A percentile compares a stretch with the other conserved stretches of the same genome.
Conservation (phyloP, 30 jellyfish, hydroid and myxozoan species). For the Calvadosia cruxmelitensis region DNA sequence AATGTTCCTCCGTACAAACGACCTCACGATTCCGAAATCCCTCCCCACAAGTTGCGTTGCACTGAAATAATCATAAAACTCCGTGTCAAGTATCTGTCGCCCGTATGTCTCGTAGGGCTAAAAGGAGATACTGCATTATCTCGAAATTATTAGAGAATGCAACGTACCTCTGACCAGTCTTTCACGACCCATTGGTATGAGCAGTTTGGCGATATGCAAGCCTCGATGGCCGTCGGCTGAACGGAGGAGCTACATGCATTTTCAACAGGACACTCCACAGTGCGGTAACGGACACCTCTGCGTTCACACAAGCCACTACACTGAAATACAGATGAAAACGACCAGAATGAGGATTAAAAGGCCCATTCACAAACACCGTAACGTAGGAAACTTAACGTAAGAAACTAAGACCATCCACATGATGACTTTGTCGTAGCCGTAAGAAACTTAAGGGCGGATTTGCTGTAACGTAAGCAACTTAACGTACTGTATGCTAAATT, state of each 20-base stretch:
- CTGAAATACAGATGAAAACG: conserved; percentile 39
- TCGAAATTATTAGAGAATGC: not conserved
- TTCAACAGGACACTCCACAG: conserved; percentile 61
- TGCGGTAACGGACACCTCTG: conserved; percentile 51
- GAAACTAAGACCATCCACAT: no score
- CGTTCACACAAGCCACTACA: conserved; percentile 71
- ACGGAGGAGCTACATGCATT: conserved; percentile 56
- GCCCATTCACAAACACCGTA: no score
- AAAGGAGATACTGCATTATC: not conserved
- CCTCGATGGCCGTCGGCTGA: conserved; percentile 31
- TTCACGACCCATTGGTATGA: conserved; percentile 59
- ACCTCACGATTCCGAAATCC: conserved; percentile 42
- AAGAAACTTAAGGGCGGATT: no score
- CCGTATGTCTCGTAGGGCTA: not conserved
- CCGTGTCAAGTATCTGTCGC: not conserved
- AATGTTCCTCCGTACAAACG: conserved; percentile 43
- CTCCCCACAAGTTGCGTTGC: conserved; percentile 38
- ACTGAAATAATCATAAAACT: conserved; percentile 22
- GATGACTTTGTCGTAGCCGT: no score
- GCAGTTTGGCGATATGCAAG: conserved; percentile 46
- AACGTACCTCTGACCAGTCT: conserved; percentile 38
- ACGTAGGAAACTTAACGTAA: no score
- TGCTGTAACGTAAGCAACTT: no score
- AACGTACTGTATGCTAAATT: no score
- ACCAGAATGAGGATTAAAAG: no score